Evolutionary conservation across 2,888 invertebrate genomes (phyloP).

Genomic region (Limnephilus lunatus): DNA sequence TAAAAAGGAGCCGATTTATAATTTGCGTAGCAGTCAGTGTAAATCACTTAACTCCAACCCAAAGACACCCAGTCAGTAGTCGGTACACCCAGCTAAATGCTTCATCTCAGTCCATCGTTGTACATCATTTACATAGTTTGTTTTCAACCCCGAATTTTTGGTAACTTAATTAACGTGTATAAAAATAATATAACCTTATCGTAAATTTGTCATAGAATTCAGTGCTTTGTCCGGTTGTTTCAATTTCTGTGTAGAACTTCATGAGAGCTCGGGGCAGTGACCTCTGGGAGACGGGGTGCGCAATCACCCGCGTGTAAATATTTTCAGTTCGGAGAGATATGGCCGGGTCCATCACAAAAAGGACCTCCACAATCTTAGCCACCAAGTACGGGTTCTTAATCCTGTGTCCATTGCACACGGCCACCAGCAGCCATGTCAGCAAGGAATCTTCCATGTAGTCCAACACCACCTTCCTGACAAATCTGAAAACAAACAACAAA

Average conservation of each 20-base stretch:
- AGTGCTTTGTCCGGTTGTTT: slow-evolving; percentile 97
- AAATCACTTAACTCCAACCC: no score
- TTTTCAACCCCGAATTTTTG: no score
- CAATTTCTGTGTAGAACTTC: slow-evolving; percentile 99
- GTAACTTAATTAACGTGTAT: not conserved
- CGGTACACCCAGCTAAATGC: no score
- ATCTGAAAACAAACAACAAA: slow-evolving; percentile 76
- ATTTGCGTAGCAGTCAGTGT: no score
- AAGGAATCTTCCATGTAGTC: slow-evolving; percentile 89
- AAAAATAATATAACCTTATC: slow-evolving; percentile 80
- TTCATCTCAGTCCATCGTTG: no score
- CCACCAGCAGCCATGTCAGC: slow-evolving; percentile 91
- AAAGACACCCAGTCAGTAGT: no score
- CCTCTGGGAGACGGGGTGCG: slow-evolving; percentile 89
- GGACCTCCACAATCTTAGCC: slow-evolving; percentile 96
- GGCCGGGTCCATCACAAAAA: slow-evolving; percentile 87
- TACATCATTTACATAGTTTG: no score
- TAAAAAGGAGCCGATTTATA: not conserved
- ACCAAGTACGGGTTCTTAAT: slow-evolving; percentile 98
- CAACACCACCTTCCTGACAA: slow-evolving; percentile 85
- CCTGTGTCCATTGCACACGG: slow-evolving; percentile 93
- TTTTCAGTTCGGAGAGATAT: slow-evolving; percentile 78
- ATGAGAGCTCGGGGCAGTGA: slow-evolving; percentile 93
- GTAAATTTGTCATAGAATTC: slow-evolving; percentile 99
- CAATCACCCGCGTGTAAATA: slow-evolving; percentile 88